Base-by-base conservation (phyloP, 1,140 invertebrate genomes). In the Aethina tumida region DNA sequence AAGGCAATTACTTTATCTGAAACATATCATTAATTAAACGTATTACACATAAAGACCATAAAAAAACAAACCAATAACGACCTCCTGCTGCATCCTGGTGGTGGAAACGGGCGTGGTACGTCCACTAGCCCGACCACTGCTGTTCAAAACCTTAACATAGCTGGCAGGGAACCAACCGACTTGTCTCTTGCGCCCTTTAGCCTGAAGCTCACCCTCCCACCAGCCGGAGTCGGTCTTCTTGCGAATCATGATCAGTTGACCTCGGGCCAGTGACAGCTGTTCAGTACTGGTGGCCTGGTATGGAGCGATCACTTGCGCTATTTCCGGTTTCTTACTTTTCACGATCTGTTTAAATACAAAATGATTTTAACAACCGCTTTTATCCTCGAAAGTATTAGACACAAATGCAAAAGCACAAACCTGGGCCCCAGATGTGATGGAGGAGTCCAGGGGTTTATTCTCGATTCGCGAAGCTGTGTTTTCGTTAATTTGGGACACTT, bases 121-220 rank as follows among this genome's bases (percentile, higher is more conserved):
- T 12, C 81, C 81, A 25, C 81, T 84, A 16, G 72, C 69, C 27
- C 74, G 64, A 1, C 75, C 75, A 14, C 70, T 55, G 46, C 70
- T 75, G 32, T 73, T 72, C 21, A 84, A 55, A 31, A 87, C 73
- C 69, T 96, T 97, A 0, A 98, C 93, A 60, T 97, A 97, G 29
- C 88, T 90, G 13, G 93, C 93, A 5, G 94, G 94, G 62, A 97
- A 97, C 93, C 94, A 98, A 3, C 94, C 94, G 35, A 95, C 79
- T 67, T 95, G 89, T 33, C 88, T 71, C 57, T 92, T 92, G 48
- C 91, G 81, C n/a, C 94, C 94, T 63, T 94, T 90, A 8, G 88
- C 90, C 68, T 97, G 92, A 15, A 98, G 65, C 66, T 99, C 96
- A 28, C 96, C 96, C 73, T 99, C 95, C 96, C 96, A 99, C 95